Percentiles rank a stretch among this genome's conserved stretches.
These are phyloP conservation scores for Diplodus sargus DNA, from an alignment of 2,797 vertebrate genomes.

Conservation along the genomic window DNA sequence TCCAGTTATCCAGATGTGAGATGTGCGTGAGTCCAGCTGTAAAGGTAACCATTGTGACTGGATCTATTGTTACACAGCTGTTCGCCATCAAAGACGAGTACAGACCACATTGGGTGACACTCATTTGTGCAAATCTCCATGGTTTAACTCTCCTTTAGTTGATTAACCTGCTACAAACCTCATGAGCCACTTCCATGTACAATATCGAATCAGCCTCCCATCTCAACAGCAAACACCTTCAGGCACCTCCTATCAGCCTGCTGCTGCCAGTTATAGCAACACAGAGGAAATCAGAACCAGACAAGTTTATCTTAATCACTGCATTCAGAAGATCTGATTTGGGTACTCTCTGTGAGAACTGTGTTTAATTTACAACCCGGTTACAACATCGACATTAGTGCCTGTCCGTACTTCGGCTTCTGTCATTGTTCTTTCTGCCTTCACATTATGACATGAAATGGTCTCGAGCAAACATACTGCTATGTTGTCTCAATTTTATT, in stretches of 20 bases:
- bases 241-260: slow-evolving; percentile 54
- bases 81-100: slow-evolving; percentile 37
- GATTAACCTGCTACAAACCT: slow-evolving; percentile 56
- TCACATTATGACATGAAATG: slow-evolving; percentile 9
- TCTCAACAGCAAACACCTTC: slow-evolving; percentile 64
- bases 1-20: slow-evolving; percentile 45
- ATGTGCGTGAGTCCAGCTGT: slow-evolving; percentile 43
- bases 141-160: slow-evolving; percentile 48
- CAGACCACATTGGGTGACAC: slow-evolving; percentile 20
- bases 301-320: slow-evolving; percentile 52
- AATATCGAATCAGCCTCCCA: slow-evolving; percentile 63
- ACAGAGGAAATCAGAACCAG: slow-evolving; percentile 56
- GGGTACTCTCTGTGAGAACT: slow-evolving; percentile 26
- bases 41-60: slow-evolving; percentile 39
- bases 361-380: slow-evolving; percentile 23
- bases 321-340: slow-evolving; percentile 50
- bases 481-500: slow-evolving; percentile 12
- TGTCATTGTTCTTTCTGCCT: slow-evolving; percentile 2
- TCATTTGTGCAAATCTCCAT: slow-evolving; percentile 51
- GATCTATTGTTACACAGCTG: slow-evolving; percentile 48
- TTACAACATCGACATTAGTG: slow-evolving; percentile 29
- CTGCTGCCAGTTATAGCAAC: slow-evolving; percentile 55
- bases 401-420: neutral
- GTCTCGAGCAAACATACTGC: slow-evolving; percentile 20
- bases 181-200: slow-evolving; percentile 49